Conservation (phyloP, 2,888 invertebrate genomes). For the Acleris laterana region DNA sequence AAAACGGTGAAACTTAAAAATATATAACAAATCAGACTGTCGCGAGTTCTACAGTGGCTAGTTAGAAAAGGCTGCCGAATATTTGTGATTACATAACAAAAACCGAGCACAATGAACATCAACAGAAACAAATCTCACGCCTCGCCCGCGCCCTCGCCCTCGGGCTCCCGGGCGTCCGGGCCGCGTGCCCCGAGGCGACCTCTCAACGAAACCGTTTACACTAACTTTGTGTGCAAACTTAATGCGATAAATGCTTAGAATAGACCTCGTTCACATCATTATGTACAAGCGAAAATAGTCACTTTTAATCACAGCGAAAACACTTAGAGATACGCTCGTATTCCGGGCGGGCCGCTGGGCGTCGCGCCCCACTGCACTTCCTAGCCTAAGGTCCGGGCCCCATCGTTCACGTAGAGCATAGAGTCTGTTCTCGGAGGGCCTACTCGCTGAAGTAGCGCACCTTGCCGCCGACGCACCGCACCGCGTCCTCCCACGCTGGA, state of each 20-base stretch:
- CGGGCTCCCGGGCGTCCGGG: conserved; percentile 4
- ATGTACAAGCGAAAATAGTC: conserved; percentile 53
- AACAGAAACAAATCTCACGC: conserved; percentile 74
- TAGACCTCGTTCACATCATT: conserved; percentile 45
- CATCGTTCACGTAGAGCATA: neutral
- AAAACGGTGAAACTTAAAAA: conserved; percentile 80
- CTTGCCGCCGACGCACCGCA: conserved; percentile 78
- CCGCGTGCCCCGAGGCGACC: conserved; percentile 35
- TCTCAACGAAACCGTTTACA: conserved; percentile 43
- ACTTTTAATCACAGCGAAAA: conserved; percentile 53
- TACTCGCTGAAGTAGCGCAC: conserved; percentile 78
- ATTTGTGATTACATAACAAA: conserved; percentile 77
- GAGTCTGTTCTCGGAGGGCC: conserved; percentile 21
- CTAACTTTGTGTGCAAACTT: conserved; percentile 55
- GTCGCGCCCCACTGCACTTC: neutral
- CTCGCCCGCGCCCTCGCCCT: too few relatives aligned
- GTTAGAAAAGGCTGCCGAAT: conserved; percentile 72
- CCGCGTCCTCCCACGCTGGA: conserved; percentile 91
- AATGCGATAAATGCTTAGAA: conserved; percentile 62
- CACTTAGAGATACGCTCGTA: conserved; percentile 42
- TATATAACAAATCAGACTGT: conserved; percentile 80
- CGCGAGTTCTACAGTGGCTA: conserved; percentile 57
- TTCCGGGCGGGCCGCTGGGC: conserved; percentile 2
- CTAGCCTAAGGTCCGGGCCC: neutral
- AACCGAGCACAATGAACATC: conserved; percentile 75